Percentiles rank a stretch among this genome's conserved stretches.
Evolutionary conservation across 2,797 vertebrate species (phyloP).

Genomic region (Dendrocincla tyrannina): DNA sequence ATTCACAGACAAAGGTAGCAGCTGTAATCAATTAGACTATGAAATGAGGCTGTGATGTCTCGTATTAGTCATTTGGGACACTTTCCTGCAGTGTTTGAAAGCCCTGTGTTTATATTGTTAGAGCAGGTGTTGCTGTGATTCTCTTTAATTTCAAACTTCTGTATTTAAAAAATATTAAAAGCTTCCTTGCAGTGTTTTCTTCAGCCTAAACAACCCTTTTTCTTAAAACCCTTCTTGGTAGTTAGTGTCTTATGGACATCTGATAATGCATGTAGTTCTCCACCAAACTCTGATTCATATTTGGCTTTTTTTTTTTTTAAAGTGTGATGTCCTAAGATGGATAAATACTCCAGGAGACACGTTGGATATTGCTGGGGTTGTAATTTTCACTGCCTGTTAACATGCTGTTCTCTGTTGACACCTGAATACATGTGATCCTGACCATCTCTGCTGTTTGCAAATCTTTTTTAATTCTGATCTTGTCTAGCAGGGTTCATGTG

Average conservation of each 20-base stretch:
- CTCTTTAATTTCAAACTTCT: background rate
- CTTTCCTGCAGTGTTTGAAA: background rate
- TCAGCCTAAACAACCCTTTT: background rate
- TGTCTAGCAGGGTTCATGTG: background rate
- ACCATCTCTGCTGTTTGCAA: background rate
- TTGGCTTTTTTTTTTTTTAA: background rate
- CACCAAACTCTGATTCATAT: background rate
- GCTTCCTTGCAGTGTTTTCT: background rate
- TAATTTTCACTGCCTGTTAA: background rate
- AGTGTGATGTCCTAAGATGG: background rate
- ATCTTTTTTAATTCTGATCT: background rate
- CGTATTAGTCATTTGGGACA: background rate
- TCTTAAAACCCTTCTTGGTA: background rate
- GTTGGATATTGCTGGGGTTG: background rate
- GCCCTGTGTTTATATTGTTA: background rate
- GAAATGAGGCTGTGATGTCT: background rate
- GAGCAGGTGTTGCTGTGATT: background rate
- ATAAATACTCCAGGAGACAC: background rate
- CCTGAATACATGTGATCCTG: background rate
- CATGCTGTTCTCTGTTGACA: background rate
- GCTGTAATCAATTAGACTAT: background rate
- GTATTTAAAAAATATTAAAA: background rate
- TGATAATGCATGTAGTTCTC: background rate
- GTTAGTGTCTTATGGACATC: background rate
- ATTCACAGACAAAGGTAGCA: background rate